Evolutionary conservation across 2,113 vertebrate genomes (phyloP).

Genomic region (Cichladusa arquata): DNA sequence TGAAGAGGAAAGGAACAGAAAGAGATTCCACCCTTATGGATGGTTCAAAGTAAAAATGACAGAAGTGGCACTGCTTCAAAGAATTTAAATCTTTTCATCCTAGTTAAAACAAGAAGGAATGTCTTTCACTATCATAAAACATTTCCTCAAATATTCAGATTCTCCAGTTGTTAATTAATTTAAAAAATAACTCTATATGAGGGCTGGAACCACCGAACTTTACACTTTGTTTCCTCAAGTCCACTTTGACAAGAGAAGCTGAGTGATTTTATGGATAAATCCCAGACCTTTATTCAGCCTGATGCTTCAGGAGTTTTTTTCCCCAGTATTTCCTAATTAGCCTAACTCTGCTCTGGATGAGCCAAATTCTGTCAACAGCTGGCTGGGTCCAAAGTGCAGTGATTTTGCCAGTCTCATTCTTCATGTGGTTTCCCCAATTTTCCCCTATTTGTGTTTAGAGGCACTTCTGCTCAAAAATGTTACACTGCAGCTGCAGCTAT

Average conservation of each 20-base stretch:
- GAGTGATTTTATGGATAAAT: neutral
- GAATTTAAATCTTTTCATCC: neutral
- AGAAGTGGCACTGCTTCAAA: neutral
- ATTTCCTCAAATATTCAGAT: neutral
- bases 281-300: neutral
- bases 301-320: neutral
- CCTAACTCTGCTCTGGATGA: neutral
- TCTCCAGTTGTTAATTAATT: neutral
- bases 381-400: neutral
- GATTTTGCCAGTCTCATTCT: neutral
- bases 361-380: neutral
- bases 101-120: neutral
- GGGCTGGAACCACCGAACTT: neutral
- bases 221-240: accelerated
- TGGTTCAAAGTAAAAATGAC: neutral
- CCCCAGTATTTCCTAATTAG: neutral
- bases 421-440: neutral
- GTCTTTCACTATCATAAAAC: accelerated
- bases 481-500: neutral
- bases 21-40: neutral
- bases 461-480: neutral
- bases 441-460: neutral
- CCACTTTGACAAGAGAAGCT: neutral
- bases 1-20: neutral
- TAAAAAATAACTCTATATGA: neutral